Base-by-base conservation (phyloP, 1,140 invertebrate species). In the Hycleus phaleratus region DNA sequence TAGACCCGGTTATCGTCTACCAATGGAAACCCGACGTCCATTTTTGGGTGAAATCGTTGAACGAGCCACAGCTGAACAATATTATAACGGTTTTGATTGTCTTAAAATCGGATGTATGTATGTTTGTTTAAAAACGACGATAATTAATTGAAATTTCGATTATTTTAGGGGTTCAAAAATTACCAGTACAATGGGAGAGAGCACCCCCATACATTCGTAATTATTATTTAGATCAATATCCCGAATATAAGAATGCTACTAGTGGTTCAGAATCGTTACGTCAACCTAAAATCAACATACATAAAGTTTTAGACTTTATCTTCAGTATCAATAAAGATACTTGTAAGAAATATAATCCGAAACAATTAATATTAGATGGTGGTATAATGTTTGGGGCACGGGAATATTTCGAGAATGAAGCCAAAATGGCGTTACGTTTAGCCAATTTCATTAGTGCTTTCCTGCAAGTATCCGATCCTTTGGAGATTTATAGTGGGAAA, bases 371-470 rank as follows among this genome's bases (percentile, higher is more conserved):
- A 54, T 71, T 96, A 38, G 83, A 83, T 52, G 92, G 93, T 4
- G 92, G 95, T 72, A 83, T 95, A 46, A 83, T 84, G 32, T 93
- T 78, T 71, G 94, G 93, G 0, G 88, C 88, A 1, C 82, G 93
- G 62, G 84, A 88, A 56, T 93, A 93, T 73, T 95, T 95, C 71
- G 87, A 92, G 69, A 94, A 95, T 70, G 91, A 97, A 78, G 95
- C 95, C 4, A 88, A 93, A 74, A 96, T 95, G 85, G 96, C 95
- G 1, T 78, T 96, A 6, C 80, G 95, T 51, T 77, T 98, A 49
- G 90, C 95, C 0, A 97, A 98, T 73, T 98, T 98, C 71, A 87
- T 97, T 48, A 94, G 91, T 70, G 88, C 89, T 11, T 97, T 96
- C 73, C 74, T 96, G 58, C 95, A 97, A 81, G 82, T 95, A 46